Evolutionary conservation across 2,888 invertebrate species (phyloP), one percentile per base, ranked within the genome.

Genomic region (Noctua pronuba): DNA sequence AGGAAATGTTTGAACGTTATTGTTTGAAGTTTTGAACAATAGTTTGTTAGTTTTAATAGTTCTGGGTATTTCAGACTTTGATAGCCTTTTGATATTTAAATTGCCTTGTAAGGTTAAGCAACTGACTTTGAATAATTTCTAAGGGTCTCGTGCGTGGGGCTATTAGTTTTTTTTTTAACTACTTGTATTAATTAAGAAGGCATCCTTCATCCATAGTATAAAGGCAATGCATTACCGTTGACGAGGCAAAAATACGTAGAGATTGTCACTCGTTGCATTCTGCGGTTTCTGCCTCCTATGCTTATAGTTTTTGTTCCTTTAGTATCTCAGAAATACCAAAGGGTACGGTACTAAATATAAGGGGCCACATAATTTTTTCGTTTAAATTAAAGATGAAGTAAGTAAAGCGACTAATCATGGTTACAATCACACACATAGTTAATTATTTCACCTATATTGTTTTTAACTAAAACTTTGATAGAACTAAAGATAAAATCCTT

Each of bases 1-100:
- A 75, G 85, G 86, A 82, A 84, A 82, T 72, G 73, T 73, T 75
- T 69, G 58, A 68, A 67, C 79, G 71, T 71, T 84, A 85, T 79
- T 85, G 85, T 84, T 85, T 82, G 75, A 75, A 64, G 60, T 64
- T 52, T 60, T 8, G 31, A 73, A 85, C 79, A 82, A 82, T 85
- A 60, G 82, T 79, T 55, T 60, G 70, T 84, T 85, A 64, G 75
- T 70, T 85, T 79, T 85, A 85, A 82, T 79, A 71, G 70, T 75
- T 85, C 79, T 46, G 1, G 16, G 79, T 79, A 73, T 73, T 73
- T 52, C 11, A 18, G 70, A 70, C 55, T 49, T 62, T n/a, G 7
- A 49, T 44, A 60, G 58, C 70, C 13, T 65, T 35, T 38, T 64
- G 18, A 52, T 74, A 60, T 73, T 77, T 44, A 80, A 79, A 80